Base-by-base conservation (phyloP, 1,140 invertebrate genomes). In the Orchesella cincta region DNA sequence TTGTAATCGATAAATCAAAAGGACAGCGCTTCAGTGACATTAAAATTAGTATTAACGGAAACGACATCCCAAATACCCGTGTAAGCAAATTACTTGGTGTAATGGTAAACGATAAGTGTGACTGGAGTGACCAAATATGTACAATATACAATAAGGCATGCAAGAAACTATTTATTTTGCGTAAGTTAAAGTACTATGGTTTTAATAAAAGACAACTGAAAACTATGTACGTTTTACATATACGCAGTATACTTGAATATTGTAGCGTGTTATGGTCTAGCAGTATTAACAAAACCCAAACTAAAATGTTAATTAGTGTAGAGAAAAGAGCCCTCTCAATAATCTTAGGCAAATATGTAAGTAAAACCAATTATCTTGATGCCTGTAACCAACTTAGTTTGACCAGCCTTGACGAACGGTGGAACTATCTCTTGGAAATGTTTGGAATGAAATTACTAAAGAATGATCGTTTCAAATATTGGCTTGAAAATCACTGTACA, bases 201-300 rank as follows among this genome's bases (percentile, higher is more conserved):
- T 62, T 62, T n/a, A 18, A 5, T 26, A 18, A 62, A 26, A 62
- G 5, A 5, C 54, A 62, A 62, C 23, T 62, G 23, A 16, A 26
- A 16, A n/a, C 3, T 8, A 5, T 62, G 26, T 62, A 62, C 23
- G 23, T 26, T 62, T 5, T 28, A 8, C 54, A 62, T n/a, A 28
- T 62, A 62, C 16, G 54, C 8, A 62, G 54, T n/a, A 62, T 62
- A n/a, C 26, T 62, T 14, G 54, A 62, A 62, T 62, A 62, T n/a
- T 12, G 12, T 62, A 16, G 12, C 12, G 54, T 62, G 54, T 5
- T 62, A 16, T 62, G 54, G 54, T 5, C 8, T 62, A 26, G 54
- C 26, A n/a, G 26, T 62, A 5, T 62, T 5, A 16, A 8, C 8
- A 62, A 26, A 28, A 28, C 12, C 26, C 54, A 62, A 62, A 18